Base-by-base conservation (phyloP, 23 tunicate genomes). In the Clavelina lepadiformis region DNA sequence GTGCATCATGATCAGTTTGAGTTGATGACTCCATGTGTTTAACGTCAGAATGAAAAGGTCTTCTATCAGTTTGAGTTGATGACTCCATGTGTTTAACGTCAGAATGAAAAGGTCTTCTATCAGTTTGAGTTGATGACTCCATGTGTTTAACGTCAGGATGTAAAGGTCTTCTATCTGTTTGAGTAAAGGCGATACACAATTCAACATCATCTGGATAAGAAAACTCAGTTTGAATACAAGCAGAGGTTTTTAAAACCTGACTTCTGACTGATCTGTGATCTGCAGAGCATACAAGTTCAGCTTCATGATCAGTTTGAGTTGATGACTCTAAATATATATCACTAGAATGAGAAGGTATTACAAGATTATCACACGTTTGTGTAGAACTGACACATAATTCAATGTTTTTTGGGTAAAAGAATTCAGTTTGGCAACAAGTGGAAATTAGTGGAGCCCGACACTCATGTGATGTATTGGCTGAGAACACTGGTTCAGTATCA, bases 41-140 rank as follows among this genome's bases (percentile, higher is more conserved):
- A 57, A 2, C 27, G 63, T 57, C 29, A 3, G 3, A 2, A 26
- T 57, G 3, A 57, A 33, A 18, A 3, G 27, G 3, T 20, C 8
- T 2, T 1, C 13, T 30, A 26, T 73, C 57, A 45, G 79, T 73
- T 60, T 73, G 79, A 30, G 79, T 41, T 28, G 37, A 56, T 0
- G 13, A 24, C 24, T 71, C 77, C 23, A 20, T 31, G 27, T 33
- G 21, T 20, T 47, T 19, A 2, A 51, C 21, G 2, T 31, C 0
- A 45, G 58, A 11, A 37, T 66, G 24, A 2, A 66, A 5, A 44
- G 65, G 65, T 23, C 38, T 37, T 22, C 33, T 38, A 26, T 57
- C 65, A 71, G 77, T 71, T 38, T 71, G 77, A 34, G 77, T 54
- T 3, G 65, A 71, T 56, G 77, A 51, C 15, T 71, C 65, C 45